These are phyloP conservation scores for Sander lucioperca DNA, from an alignment of 2,113 vertebrate species.

Conservation along the genomic window DNA sequence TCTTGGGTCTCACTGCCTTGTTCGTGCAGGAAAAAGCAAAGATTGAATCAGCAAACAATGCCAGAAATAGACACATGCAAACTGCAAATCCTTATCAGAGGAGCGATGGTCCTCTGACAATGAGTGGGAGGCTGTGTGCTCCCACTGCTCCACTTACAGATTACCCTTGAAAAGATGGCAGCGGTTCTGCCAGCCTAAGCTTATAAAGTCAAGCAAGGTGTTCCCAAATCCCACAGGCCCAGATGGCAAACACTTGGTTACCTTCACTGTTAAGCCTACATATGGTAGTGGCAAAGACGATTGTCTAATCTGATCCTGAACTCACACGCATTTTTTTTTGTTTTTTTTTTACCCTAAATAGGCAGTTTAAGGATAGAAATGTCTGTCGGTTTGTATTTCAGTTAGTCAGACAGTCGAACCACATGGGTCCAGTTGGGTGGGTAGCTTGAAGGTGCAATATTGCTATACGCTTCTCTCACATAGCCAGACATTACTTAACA, in stretches of 20 bases:
- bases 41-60: background rate
- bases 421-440: background rate
- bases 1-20: background rate
- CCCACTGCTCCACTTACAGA: conserved; percentile 45
- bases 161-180: conserved; percentile 46
- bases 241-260: conserved; percentile 60
- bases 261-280: conserved; percentile 44
- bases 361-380: background rate
- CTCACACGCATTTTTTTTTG: background rate
- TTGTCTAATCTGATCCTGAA: conserved; percentile 14
- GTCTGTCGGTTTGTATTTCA: background rate
- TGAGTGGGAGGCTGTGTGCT: conserved; percentile 1
- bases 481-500: too few relatives aligned
- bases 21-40: too few relatives aligned
- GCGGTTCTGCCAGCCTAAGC: conserved; percentile 65
- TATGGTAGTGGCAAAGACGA: conserved; percentile 1
- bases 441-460: too few relatives aligned
- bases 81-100: background rate
- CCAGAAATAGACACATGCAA: background rate
- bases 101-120: background rate
- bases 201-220: conserved; percentile 52
- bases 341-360: conserved; percentile 10
- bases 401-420: background rate
- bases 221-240: conserved; percentile 63
- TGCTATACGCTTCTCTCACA: too few relatives aligned